Evolutionary conservation across 1,140 invertebrate genomes (phyloP).

Genomic region (Aleiodes sp.): DNA sequence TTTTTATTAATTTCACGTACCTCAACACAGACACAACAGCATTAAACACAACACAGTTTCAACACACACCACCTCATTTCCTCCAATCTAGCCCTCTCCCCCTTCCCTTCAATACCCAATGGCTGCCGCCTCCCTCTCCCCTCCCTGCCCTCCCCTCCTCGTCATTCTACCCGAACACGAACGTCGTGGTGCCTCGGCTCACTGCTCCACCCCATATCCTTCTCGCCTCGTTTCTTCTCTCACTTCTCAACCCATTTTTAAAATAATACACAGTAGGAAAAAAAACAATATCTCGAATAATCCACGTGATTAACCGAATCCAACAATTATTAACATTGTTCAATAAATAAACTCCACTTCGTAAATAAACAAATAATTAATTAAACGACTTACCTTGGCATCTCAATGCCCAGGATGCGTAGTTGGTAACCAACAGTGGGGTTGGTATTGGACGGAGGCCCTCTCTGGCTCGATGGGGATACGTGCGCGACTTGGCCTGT

Average conservation of each 20-base stretch:
- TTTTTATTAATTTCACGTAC: conserved; percentile 50
- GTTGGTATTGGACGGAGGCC: conserved; percentile 34
- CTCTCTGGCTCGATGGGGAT: conserved; percentile 39
- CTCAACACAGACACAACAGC: conserved; percentile 43
- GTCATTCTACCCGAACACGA: background rate
- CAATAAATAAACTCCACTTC: too few relatives aligned
- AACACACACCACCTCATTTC: conserved; percentile 14
- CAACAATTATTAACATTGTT: too few relatives aligned
- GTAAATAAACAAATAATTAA: background rate
- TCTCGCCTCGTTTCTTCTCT: background rate
- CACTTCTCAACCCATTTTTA: background rate
- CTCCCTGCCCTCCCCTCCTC: background rate
- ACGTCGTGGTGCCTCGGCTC: background rate
- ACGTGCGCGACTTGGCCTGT: conserved; percentile 47
- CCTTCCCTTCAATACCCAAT: conserved; percentile 7
- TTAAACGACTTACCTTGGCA: conserved; percentile 53
- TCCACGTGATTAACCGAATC: background rate
- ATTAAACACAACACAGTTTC: background rate
- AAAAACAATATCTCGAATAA: too few relatives aligned
- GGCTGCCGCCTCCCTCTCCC: background rate
- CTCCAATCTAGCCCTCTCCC: conserved; percentile 28
- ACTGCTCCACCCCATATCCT: conserved; percentile 30
- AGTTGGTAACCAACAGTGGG: conserved; percentile 20
- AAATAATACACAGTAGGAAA: too few relatives aligned
- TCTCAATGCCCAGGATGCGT: conserved; percentile 28